phyloP scores from a whole-genome alignment of 2,797 vertebrate genomes.

The Hafferia zeledoni region DNA sequence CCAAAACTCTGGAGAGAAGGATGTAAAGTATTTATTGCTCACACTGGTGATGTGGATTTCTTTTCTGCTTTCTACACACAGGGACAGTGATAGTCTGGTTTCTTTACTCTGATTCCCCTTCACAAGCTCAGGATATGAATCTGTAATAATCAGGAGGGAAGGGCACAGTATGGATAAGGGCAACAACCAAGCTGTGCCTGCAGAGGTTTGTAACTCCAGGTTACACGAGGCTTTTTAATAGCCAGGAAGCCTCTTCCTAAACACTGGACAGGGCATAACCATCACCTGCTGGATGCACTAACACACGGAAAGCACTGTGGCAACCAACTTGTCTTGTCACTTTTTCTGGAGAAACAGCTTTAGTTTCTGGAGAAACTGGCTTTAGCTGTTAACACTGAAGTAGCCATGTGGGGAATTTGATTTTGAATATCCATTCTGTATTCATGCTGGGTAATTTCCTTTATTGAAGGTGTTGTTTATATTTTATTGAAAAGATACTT shows the following conservation, averaged over 20 bases:
- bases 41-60: background rate
- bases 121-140: background rate
- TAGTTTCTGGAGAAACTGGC: too few relatives aligned
- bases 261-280: fast-evolving
- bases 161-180: background rate
- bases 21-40: background rate
- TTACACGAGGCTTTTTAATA: background rate
- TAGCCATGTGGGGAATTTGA: background rate
- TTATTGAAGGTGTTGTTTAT: background rate
- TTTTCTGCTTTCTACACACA: background rate
- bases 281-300: fast-evolving
- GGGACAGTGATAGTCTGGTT: background rate
- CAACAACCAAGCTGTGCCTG: background rate
- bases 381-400: background rate
- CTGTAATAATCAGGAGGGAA: background rate
- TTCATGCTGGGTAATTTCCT: background rate
- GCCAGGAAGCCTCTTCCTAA: background rate
- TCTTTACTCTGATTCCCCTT: background rate
- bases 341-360: background rate
- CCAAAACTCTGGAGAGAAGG: background rate
- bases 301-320: background rate
- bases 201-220: background rate
- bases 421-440: background rate
- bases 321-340: background rate
- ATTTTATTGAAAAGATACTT: background rate